A percentile compares a stretch with the other conserved stretches of the same genome.
phyloP scores from a whole-genome alignment of 2,888 invertebrate species.

The Alloscopus bannaensis region DNA sequence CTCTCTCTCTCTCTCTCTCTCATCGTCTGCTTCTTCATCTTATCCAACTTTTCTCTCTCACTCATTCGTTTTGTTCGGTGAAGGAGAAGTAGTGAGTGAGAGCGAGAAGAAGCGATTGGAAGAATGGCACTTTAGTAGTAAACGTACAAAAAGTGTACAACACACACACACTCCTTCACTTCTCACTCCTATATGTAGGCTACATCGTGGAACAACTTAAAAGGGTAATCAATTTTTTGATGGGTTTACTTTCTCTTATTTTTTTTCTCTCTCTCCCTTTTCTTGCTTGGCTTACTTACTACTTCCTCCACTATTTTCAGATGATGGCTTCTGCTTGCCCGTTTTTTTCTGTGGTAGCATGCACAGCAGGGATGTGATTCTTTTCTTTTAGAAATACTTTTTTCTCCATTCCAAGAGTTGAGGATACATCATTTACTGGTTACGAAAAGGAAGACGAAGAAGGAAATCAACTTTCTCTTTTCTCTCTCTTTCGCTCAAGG shows the following conservation, averaged over 20 bases:
- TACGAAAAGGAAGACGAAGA: slow-evolving; percentile 17
- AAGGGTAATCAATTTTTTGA: slow-evolving; percentile 66
- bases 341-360: slow-evolving; percentile 1
- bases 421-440: slow-evolving; percentile 33
- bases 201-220: slow-evolving; percentile 54
- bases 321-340: background rate
- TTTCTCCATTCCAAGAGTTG: slow-evolving; percentile 11
- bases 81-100: background rate
- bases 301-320: slow-evolving; percentile 33
- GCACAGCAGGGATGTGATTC: slow-evolving; percentile 1
- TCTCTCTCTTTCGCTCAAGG: slow-evolving; percentile 22
- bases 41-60: slow-evolving; percentile 20
- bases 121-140: slow-evolving; percentile 47
- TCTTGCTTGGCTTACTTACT: slow-evolving; percentile 25
- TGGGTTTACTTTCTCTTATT: slow-evolving; percentile 45
- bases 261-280: slow-evolving; percentile 17
- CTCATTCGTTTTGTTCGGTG: slow-evolving; percentile 4
- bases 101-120: slow-evolving; percentile 40
- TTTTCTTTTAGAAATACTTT: slow-evolving; percentile 7
- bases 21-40: slow-evolving; percentile 8
- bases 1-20: slow-evolving; percentile 31
- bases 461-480: too few species aligned
- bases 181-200: slow-evolving; percentile 10
- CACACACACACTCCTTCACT: background rate
- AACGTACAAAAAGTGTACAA: background rate